These are phyloP conservation scores for Mamestra brassicae DNA, from an alignment of 2,888 invertebrate species.

Conservation along the genomic window DNA sequence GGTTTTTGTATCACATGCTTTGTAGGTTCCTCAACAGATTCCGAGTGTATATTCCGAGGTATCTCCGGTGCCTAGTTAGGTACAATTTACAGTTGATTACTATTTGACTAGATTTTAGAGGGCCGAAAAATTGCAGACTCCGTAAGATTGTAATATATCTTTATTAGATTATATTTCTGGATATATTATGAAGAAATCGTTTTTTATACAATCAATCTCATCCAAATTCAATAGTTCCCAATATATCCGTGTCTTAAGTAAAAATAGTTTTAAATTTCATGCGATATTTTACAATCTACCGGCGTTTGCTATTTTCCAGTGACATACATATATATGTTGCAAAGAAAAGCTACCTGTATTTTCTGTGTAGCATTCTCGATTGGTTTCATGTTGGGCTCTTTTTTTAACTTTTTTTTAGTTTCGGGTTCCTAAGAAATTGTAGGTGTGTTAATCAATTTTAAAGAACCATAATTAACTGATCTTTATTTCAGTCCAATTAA, in stretches of 20 bases:
- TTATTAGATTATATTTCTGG: no score
- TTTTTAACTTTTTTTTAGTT: constrained; percentile 1
- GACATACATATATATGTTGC: no score
- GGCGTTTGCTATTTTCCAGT: no score
- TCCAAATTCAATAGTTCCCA: no score
- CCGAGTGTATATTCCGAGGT: not conserved
- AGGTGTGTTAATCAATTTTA: not conserved
- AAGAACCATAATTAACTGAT: not conserved
- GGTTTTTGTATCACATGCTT: constrained; percentile 7
- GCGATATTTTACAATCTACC: no score
- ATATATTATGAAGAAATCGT: no score
- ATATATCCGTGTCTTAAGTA: no score
- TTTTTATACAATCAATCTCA: no score
- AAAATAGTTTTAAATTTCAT: no score
- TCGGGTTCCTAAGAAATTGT: constrained; percentile 20
- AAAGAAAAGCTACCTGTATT: constrained; percentile 13
- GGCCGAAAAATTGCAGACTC: no score
- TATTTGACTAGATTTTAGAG: no score
- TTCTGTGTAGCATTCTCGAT: constrained; percentile 3
- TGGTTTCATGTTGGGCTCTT: constrained; percentile 11
- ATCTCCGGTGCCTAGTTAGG: constrained; percentile 27
- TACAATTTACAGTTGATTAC: not conserved
- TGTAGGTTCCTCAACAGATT: constrained; percentile 36
- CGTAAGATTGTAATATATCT: no score
- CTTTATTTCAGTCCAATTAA: not conserved